Evolutionary conservation across 1,140 invertebrate species (phyloP), one percentile per base, ranked within the genome.

Genomic region (Diachasmimorpha longicaudata): DNA sequence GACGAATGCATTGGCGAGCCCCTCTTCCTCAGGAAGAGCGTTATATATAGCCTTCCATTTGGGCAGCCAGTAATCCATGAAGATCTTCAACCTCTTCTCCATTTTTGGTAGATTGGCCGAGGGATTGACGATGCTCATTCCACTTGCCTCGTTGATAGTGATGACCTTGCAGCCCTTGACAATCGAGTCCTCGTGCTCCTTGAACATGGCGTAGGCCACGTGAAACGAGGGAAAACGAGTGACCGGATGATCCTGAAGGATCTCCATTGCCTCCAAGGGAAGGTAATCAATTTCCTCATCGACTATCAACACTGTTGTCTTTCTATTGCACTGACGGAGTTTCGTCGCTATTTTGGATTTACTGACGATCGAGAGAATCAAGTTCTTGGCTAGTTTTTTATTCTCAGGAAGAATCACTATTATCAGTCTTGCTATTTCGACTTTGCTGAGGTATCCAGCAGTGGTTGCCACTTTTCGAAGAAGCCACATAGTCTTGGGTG

Each of bases 221-320:
- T 94, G 92, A 5, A 96, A 83, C 36, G 94, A 96, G 37, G 95
- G 93, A 82, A 96, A 91, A 63, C 95, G 89, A 11, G 92, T 92
- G 0, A 95, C 91, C 9, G 93, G 91, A 69, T 93, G 91, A 37
- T 90, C 82, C 66, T 87, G 86, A 10, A 95, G 79, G 4, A 93
- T 85, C 5, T 92, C 89, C 68, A 95, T 87, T 72, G 91, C 91
- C 87, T 96, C 95, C 91, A 94, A 95, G 0, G 94, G 94, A 74
- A 96, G 89, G 69, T 91, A 90, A 85, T 95, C 94, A 36, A 95
- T 83, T 88, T 93, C 92, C 83, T 93, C 92, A 84, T 94, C 93
- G 5, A 93, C 80, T 77, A 93, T 91, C 67, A 94, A 83, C 78
- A 94, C 88, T 58, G 93, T 86, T 25, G 91, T 91, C 83, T 92